Conservation (phyloP, 2,888 invertebrate species). For the Chesias legatella region DNA sequence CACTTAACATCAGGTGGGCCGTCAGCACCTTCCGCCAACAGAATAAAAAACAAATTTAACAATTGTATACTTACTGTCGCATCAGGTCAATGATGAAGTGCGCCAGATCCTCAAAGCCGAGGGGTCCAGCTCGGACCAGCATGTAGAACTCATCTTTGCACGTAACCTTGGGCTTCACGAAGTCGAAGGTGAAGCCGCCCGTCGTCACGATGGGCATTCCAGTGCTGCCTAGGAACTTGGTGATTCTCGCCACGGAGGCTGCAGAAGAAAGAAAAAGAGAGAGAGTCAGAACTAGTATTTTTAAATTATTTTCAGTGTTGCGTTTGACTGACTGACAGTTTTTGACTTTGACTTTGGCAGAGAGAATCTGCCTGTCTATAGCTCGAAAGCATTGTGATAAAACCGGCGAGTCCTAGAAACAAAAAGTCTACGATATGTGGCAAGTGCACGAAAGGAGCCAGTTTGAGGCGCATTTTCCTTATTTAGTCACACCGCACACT, state of each 20-base stretch:
- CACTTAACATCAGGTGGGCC: too few relatives aligned
- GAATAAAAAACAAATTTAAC: background rate
- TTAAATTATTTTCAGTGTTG: too few relatives aligned
- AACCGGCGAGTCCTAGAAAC: too few relatives aligned
- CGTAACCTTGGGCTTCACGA: constrained; percentile 84
- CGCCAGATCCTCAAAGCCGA: constrained; percentile 87
- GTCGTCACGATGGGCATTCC: constrained; percentile 89
- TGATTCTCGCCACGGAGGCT: constrained; percentile 90
- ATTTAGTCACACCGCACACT: too few relatives aligned
- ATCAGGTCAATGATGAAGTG: constrained; percentile 85
- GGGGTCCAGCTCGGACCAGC: constrained; percentile 86
- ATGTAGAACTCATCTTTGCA: constrained; percentile 89
- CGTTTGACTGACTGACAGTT: too few relatives aligned
- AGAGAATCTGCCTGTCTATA: too few relatives aligned
- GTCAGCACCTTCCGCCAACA: too few relatives aligned
- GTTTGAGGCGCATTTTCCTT: too few relatives aligned
- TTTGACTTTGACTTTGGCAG: too few relatives aligned
- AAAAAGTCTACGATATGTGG: too few relatives aligned
- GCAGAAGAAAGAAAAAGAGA: constrained; percentile 12
- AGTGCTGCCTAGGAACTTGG: constrained; percentile 87
- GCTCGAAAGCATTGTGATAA: too few relatives aligned
- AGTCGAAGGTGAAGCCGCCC: constrained; percentile 90
- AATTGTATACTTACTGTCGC: constrained; percentile 79
- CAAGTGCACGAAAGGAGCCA: too few relatives aligned
- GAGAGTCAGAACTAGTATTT: background rate